Evolutionary conservation across 2,113 vertebrate species (phyloP), one percentile per base, ranked within the genome.

Genomic region (Bujurquina vittata): DNA sequence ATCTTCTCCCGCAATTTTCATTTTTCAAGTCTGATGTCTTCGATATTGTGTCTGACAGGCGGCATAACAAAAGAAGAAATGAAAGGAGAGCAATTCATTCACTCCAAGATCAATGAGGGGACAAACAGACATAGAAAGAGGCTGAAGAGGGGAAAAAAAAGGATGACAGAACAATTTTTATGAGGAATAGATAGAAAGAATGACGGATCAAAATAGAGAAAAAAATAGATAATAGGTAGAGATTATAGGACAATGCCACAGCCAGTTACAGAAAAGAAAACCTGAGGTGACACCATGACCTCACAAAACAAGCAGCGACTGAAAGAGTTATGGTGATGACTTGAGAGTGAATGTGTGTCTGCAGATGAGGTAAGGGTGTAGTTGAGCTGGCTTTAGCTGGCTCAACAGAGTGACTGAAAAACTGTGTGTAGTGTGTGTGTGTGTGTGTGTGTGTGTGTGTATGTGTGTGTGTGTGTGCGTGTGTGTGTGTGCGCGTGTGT

Each of bases 231-330:
- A 67, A 78, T 75, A 62, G 57, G 23, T 9, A 29, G 31, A 75
- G 55, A 84, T 81, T 91, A 73, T 14, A 26, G 81, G 10, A 29
- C 49, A 75, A 65, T 80, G 76, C 72, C 62, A 75, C 79, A 46
- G 56, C 56, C 75, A 86, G 78, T 89, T 78, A 65, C 31, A n/a
- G 37, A 46, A 11, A 31, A 74, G 52, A 72, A 88, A 76, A 82
- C 79, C 77, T 11, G 60, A 55, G 33, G 29, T 26, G 62, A 84
- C 31, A 62, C 56, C 2, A 18, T 56, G 58, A 87, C 62, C 80
- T 83, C 86, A 75, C 78, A 84, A 72, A 88, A n/a, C 5, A 57
- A 37, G 10, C 55, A 56, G 1, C 15, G 37, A 10, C 26, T 10
- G 46, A 52, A 76, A 69, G 57, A 85, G 55, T 85, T 58, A 33